Conservation (phyloP, 2,888 invertebrate genomes). For the Conchocele bisecta region DNA sequence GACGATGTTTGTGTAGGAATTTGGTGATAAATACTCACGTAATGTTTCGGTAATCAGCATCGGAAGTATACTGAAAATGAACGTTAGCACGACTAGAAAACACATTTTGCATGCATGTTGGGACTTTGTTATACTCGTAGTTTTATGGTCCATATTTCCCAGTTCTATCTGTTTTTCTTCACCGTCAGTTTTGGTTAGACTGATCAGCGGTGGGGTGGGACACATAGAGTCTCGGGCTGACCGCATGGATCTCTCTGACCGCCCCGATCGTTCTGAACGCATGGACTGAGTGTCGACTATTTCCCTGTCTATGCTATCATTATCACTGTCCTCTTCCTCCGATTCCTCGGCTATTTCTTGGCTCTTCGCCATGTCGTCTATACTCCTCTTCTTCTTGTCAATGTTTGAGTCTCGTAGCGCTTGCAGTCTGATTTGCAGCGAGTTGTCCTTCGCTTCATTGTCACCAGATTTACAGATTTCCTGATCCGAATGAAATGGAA, state of each 20-base stretch:
- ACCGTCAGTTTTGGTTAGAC: conserved; percentile 54
- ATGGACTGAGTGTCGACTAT: conserved; percentile 12
- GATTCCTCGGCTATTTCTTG: conserved; percentile 50
- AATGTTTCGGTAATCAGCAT: conserved; percentile 71
- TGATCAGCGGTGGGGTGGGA: conserved; percentile 56
- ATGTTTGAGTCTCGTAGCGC: neutral
- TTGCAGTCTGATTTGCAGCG: conserved; percentile 8
- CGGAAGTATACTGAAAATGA: conserved; percentile 70
- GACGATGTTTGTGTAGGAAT: conserved; percentile 69
- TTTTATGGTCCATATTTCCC: conserved; percentile 32
- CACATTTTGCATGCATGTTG: conserved; percentile 64
- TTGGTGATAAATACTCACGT: conserved; percentile 54
- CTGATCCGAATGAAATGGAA: conserved; percentile 71
- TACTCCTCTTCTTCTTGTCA: conserved; percentile 25
- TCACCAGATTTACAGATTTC: conserved; percentile 53
- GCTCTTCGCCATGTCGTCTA: conserved; percentile 51
- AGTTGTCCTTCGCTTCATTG: conserved; percentile 14
- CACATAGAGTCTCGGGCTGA: conserved; percentile 53
- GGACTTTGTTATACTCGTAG: conserved; percentile 16
- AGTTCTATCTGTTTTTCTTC: conserved; percentile 51
- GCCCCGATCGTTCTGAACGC: conserved; percentile 2
- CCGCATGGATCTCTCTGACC: conserved; percentile 34
- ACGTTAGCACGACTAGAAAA: conserved; percentile 66
- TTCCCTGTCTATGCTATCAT: neutral
- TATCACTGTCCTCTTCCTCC: conserved; percentile 39